Percentiles rank a stretch among this genome's conserved stretches.
Evolutionary conservation across 2,888 invertebrate genomes (phyloP).

Genomic region (Cancer borealis): DNA sequence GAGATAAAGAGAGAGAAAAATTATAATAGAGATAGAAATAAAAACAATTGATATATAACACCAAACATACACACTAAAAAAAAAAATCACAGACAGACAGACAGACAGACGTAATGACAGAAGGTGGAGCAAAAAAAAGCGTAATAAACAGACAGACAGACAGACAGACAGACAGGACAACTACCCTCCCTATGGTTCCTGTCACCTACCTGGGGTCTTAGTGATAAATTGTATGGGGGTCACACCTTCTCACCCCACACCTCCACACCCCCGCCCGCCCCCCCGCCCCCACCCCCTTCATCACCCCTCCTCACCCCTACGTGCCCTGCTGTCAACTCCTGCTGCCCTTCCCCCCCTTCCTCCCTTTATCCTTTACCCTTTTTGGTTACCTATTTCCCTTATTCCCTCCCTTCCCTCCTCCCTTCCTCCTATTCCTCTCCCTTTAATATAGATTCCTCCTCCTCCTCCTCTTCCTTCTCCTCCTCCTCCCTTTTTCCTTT

Average conservation of each 20-base stretch:
- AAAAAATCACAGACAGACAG: neutral
- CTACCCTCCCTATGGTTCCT: neutral
- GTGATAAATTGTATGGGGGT: neutral
- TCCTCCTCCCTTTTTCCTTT: neutral
- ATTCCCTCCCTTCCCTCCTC: neutral
- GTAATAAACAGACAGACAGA: neutral
- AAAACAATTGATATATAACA: neutral
- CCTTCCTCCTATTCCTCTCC: too few species aligned
- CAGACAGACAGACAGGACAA: neutral
- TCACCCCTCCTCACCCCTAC: neutral
- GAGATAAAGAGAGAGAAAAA: neutral
- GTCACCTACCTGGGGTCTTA: neutral
- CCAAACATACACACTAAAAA: neutral
- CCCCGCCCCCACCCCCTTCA: neutral
- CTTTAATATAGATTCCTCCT: too few species aligned
- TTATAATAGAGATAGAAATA: neutral
- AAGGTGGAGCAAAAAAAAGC: neutral
- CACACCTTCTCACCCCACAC: neutral
- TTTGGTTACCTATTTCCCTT: neutral
- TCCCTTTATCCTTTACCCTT: neutral
- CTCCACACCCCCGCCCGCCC: neutral
- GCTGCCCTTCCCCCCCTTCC: neutral
- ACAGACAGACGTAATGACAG: slow-evolving; percentile 13
- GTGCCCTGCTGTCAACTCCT: neutral
- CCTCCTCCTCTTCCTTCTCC: neutral